Base-by-base conservation (phyloP, 1,140 invertebrate genomes). In the Megalopta genalis region DNA sequence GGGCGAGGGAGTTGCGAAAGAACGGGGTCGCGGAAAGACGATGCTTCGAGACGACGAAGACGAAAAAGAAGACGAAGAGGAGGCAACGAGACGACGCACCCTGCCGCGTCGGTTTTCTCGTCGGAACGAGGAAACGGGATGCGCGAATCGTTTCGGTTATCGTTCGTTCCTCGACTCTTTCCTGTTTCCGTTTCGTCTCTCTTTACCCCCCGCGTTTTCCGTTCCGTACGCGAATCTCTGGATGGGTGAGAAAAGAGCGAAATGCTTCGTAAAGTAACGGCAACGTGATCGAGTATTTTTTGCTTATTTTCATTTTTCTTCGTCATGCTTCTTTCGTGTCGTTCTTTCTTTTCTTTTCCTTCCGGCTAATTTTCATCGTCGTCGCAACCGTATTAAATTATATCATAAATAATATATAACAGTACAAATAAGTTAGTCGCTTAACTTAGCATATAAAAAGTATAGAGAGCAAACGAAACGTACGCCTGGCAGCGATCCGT, bases 181-280 rank as follows among this genome's bases (percentile, higher is more conserved):
- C 16, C 7, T 5, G 5, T 18, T 46, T 27, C 37, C 21, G 9
- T 27, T 27, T 39, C 6, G 3, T 23, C 32, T 49, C 18, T 18
- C 16, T 16, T 52, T 52, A 1, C 3, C 49, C 6, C 39, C 42
- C 42, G 10, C 18, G 14, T 42, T 5, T 54, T 54, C 10, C 10
- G 27, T 16, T 54, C 25, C 18, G 64, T 21, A 21, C 18, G 7
- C 32, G 27, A 27, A 23, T 32, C 0, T 37, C 21, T 27, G 37
- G 57, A 49, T n/a, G 18, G 25, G 39, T 74, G 76, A 84, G 76
- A 83, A 83, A 83, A 83, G 83, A 84, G 82, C 80, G 76, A 83
- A 84, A 75, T 75, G 67, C 42, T 65, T 67, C 23, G 37, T 68
- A 37, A 66, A 77, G 39, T 9, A 77, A 62, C 75, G 67, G 27